Conservation (phyloP, 1,140 invertebrate species). For the Drosophila leontia region DNA sequence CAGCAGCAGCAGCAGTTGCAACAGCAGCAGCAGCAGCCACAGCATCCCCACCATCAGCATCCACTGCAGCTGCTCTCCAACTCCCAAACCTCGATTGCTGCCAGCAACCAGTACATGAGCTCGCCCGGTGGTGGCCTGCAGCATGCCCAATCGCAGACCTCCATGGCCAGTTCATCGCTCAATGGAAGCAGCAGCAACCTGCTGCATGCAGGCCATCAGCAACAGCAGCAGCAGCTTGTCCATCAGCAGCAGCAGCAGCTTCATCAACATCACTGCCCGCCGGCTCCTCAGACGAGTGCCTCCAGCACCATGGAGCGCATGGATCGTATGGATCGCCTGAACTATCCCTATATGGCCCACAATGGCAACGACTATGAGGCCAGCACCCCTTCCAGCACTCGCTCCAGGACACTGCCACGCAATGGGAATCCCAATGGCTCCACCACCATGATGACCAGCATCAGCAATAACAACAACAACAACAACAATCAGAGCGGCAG, state of each 20-base stretch:
- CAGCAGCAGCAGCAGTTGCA: conserved; percentile 53
- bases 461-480: conserved; percentile 76
- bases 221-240: conserved; percentile 39
- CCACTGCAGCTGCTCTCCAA: conserved; percentile 73
- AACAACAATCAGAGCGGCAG: conserved; percentile 80
- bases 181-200: conserved; percentile 79
- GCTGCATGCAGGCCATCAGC: conserved; percentile 41
- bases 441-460: conserved; percentile 26
- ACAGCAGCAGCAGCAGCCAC: conserved; percentile 40
- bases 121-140: conserved; percentile 50
- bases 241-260: conserved; percentile 42
- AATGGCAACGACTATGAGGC: conserved; percentile 72
- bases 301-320: conserved; percentile 82
- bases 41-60: conserved; percentile 30
- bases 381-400: conserved; percentile 47
- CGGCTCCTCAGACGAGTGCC: conserved; percentile 78
- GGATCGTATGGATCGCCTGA: conserved; percentile 75
- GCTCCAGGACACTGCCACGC: conserved; percentile 71
- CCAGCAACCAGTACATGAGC: conserved; percentile 39
- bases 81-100: conserved; percentile 78
- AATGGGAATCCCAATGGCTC: conserved; percentile 84
- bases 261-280: conserved; percentile 65
- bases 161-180: conserved; percentile 85
- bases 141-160: conserved; percentile 86
- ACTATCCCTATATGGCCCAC: conserved; percentile 58